Conservation (phyloP, 2,113 vertebrate genomes). For the Cyphomyrus plagiostoma region DNA sequence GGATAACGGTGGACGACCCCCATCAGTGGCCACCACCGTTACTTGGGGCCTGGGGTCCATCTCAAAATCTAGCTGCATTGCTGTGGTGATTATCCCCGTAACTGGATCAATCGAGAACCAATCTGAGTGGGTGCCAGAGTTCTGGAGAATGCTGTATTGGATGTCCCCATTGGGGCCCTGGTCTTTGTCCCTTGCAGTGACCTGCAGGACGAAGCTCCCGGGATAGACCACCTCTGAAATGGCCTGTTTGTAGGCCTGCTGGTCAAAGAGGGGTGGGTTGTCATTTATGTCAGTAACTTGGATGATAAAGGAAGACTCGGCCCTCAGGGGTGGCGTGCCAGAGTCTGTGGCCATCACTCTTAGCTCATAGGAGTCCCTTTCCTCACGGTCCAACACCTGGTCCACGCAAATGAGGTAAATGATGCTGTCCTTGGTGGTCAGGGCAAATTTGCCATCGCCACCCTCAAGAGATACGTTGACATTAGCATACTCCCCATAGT, state of each 20-base stretch:
- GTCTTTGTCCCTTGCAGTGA: conserved; percentile 91
- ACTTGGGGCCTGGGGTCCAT: conserved; percentile 76
- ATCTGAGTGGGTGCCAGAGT: conserved; percentile 61
- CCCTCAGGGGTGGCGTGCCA: conserved; percentile 81
- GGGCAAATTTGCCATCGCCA: conserved; percentile 92
- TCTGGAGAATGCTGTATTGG: conserved; percentile 75
- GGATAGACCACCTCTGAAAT: conserved; percentile 89
- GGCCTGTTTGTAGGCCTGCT: conserved; percentile 80
- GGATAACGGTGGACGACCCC: conserved; percentile 72
- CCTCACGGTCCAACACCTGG: conserved; percentile 85
- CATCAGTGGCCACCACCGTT: conserved; percentile 81
- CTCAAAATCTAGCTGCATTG: conserved; percentile 84
- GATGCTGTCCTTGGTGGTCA: conserved; percentile 96
- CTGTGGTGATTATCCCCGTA: conserved; percentile 88
- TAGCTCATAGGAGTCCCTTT: conserved; percentile 84
- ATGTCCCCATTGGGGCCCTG: conserved; percentile 88
- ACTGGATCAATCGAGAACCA: conserved; percentile 87
- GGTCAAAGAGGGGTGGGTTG: conserved; percentile 89
- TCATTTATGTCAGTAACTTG: conserved; percentile 90
- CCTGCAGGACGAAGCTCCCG: conserved; percentile 89
- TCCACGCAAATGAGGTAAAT: conserved; percentile 98
- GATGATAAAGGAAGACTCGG: conserved; percentile 88
- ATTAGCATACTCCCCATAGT: conserved; percentile 92
- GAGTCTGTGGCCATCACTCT: conserved; percentile 91
- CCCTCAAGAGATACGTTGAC: conserved; percentile 94